These are phyloP conservation scores for Pelodytes ibericus DNA, from an alignment of 2,797 vertebrate genomes.

Conservation along the genomic window DNA sequence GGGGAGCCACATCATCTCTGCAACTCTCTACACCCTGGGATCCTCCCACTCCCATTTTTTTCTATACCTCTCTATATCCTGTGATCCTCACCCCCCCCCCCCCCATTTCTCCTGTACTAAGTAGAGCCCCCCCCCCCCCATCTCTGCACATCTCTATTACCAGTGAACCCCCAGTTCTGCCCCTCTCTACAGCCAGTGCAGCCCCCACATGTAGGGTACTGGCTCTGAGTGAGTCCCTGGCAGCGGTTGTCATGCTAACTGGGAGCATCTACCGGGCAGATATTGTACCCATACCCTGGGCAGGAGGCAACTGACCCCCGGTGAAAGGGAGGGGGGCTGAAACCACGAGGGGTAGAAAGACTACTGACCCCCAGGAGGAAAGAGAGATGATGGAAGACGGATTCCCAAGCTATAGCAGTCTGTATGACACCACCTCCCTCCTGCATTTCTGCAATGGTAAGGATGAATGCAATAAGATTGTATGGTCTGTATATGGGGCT, in stretches of 20 bases:
- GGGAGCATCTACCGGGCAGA: conserved; percentile 71
- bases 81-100: too few relatives aligned
- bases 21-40: neutral
- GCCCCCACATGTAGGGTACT: neutral
- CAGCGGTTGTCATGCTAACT: conserved; percentile 86
- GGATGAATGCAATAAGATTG: neutral
- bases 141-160: too few relatives aligned
- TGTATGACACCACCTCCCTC: conserved; percentile 96
- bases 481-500: too few relatives aligned
- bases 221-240: neutral
- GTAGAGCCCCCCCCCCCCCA: too few relatives aligned
- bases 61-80: too few relatives aligned
- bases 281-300: conserved; percentile 48
- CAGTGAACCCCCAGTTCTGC: too few relatives aligned
- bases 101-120: too few relatives aligned
- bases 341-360: conserved; percentile 37
- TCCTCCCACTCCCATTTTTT: too few relatives aligned
- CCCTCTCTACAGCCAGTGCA: neutral
- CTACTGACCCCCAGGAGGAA: conserved; percentile 82
- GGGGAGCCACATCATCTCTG: neutral
- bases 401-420: conserved; percentile 93
- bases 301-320: conserved; percentile 50
- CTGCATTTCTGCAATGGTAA: conserved; percentile 97
- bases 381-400: conserved; percentile 99
- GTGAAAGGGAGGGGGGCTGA: neutral